These are phyloP conservation scores for Lichenostomus cassidix DNA, from an alignment of 2,113 vertebrate species.

Conservation along the genomic window DNA sequence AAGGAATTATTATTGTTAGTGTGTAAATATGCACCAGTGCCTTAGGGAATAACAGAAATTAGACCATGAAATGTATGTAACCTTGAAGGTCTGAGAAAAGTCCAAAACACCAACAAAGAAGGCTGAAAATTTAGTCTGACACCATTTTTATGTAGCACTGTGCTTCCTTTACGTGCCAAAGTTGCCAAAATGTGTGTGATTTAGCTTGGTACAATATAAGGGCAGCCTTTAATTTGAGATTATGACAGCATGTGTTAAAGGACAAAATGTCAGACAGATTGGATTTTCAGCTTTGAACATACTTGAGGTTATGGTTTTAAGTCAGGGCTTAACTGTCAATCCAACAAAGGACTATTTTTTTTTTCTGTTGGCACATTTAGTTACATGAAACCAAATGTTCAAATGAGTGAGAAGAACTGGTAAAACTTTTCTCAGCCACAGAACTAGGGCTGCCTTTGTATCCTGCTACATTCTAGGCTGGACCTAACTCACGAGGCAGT, in stretches of 20 bases:
- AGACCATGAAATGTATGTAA: background rate
- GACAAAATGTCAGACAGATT: conserved; percentile 27
- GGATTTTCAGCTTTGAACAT: conserved; percentile 22
- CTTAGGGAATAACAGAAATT: conserved; percentile 29
- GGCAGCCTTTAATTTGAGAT: conserved; percentile 18
- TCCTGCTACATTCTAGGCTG: background rate
- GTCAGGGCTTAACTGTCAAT: background rate
- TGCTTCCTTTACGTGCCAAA: background rate
- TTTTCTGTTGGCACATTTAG: background rate
- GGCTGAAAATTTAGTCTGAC: conserved; percentile 2
- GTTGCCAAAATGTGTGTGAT: background rate
- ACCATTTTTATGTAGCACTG: background rate
- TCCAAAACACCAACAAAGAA: background rate
- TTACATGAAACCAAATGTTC: background rate
- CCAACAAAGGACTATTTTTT: background rate
- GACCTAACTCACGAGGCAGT: background rate
- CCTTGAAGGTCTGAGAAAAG: conserved; percentile 27
- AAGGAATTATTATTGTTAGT: conserved; percentile 6
- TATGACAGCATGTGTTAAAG: background rate
- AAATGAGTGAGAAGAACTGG: background rate
- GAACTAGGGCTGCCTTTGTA: background rate
- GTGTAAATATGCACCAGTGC: conserved; percentile 22
- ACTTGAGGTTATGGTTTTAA: background rate
- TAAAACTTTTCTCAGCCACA: background rate
- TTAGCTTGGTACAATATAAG: background rate